Evolutionary conservation across 2,113 vertebrate genomes (phyloP), one percentile per base, ranked within the genome.

Genomic region (Kobus ellipsiprymnus): DNA sequence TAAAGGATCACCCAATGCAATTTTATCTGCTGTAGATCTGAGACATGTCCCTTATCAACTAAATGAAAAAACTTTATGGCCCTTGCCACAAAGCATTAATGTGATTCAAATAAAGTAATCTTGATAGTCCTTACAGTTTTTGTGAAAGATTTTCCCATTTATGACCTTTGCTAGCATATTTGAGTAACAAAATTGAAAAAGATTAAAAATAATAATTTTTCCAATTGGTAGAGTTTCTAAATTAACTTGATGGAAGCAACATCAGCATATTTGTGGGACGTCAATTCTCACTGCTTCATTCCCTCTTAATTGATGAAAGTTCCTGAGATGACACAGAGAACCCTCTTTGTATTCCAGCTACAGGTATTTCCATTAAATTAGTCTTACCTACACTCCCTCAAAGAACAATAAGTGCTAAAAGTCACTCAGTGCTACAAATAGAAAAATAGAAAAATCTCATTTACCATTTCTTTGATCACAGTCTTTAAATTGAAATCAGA

Each of bases 11-110:
- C 96, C 90, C 94, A 77, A 96, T 95, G 96, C 97, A 95, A 62
- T 93, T 86, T 95, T 97, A 97, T 98, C 96, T 91, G 36, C 94
- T 95, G 33, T n/a, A 82, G 78, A 98, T 97, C 82, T 57, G 62
- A 98, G 85, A 90, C 67, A 87, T 15, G 80, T 92, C 94, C 91
- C 40, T 98, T 97, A 98, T 90, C 30, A 16, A 90, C 80, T 96
- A 97, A 97, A 96, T 90, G 78, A 82, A 97, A 86, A 97, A 52
- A 48, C 89, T 98, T 88, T 95, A 93, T 94, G 92, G 82, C 94
- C 89, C 96, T 48, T 97, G 92, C 86, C 94, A 97, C 85, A 90
- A 95, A 97, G 89, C 77, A 96, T 90, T 96, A 96, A 92, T 94
- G 81, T 94, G 96, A 81, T 62, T 85, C 84, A 94, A 91, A 97